phyloP scores from a whole-genome alignment of 2,113 vertebrate genomes.

The Callopanchax toddi region DNA sequence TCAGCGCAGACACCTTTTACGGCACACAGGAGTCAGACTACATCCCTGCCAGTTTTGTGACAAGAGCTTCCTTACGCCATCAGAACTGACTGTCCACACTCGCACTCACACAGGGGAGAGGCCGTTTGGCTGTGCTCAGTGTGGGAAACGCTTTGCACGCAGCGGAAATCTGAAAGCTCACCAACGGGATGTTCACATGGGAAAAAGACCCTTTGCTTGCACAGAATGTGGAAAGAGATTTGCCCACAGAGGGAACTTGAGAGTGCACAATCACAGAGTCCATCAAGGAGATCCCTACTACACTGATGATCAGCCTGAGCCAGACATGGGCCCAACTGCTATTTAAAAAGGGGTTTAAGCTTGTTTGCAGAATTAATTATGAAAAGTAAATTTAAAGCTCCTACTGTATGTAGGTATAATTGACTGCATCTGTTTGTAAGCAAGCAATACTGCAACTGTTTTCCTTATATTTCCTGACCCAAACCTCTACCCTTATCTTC shows the following conservation, averaged over 20 bases:
- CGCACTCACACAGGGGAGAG: conserved; percentile 77
- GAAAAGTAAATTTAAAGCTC: too few species aligned
- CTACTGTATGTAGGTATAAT: too few species aligned
- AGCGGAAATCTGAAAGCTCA: conserved; percentile 75
- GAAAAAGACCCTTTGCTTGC: conserved; percentile 75
- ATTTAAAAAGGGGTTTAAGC: too few species aligned
- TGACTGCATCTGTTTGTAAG: too few species aligned
- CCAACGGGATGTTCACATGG: conserved; percentile 76
- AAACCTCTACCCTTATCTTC: background rate
- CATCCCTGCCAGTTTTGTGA: conserved; percentile 76
- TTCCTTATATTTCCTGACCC: too few species aligned
- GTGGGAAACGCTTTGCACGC: conserved; percentile 74
- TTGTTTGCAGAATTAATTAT: too few species aligned
- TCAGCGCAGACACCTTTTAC: conserved; percentile 73
- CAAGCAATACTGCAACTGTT: too few species aligned
- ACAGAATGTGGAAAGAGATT: conserved; percentile 75
- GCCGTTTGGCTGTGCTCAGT: conserved; percentile 72
- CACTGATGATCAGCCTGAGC: conserved; percentile 65
- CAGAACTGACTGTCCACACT: conserved; percentile 75
- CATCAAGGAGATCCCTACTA: conserved; percentile 73
- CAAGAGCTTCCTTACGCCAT: conserved; percentile 77
- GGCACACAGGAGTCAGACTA: conserved; percentile 74
- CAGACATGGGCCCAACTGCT: conserved; percentile 52
- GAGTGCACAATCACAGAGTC: conserved; percentile 75
- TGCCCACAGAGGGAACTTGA: conserved; percentile 74